Base-by-base conservation (phyloP, 2,797 vertebrate genomes). In the Sparidentex hasta region DNA sequence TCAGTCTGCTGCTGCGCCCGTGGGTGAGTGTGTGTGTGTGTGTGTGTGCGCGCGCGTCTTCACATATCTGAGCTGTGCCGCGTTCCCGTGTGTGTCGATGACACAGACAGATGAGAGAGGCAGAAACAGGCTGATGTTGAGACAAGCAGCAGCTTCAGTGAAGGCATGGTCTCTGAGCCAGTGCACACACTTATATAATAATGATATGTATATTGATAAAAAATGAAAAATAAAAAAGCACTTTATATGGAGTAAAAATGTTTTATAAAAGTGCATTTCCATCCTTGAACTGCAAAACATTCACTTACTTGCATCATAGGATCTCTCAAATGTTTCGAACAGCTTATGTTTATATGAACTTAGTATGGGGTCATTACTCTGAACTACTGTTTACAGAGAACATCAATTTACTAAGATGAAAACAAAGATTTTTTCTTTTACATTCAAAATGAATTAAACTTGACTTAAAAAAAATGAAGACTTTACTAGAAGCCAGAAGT, bases 121-220 rank as follows among this genome's bases (percentile, higher is more conserved):
- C 65, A 78, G 65, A 75, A 74, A 84, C 78, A 71, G 72, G 71
- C 65, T 75, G 83, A 84, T 76, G 23, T 62, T 57, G 68, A 79
- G 71, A 76, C 68, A 59, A 23, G 47, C 73, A 70, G 66, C 78
- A 70, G 46, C 76, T 85, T 33, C 65, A 47, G 41, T 46, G 47
- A 44, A 44, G 71, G 65, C 41, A 61, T 46, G 23, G 33, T 74
- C 75, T 80, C 50, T 75, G 29, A 69, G 84, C 20, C 41, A 52
- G 59, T 38, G 64, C 52, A 62, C 57, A 76, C 50, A 65, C 63
- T 79, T 79, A 59, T 71, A 64, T 78, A 79, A 71, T 65, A 62
- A 74, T 59, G 20, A 62, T 13, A 4, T 70, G 3, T 46, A 7
- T 21, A 52, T 38, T 17, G 9, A 43, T 75, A 21, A 27, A 51